Conservation (phyloP, 2,888 invertebrate species). For the Venustoraphidia nigricollis region DNA sequence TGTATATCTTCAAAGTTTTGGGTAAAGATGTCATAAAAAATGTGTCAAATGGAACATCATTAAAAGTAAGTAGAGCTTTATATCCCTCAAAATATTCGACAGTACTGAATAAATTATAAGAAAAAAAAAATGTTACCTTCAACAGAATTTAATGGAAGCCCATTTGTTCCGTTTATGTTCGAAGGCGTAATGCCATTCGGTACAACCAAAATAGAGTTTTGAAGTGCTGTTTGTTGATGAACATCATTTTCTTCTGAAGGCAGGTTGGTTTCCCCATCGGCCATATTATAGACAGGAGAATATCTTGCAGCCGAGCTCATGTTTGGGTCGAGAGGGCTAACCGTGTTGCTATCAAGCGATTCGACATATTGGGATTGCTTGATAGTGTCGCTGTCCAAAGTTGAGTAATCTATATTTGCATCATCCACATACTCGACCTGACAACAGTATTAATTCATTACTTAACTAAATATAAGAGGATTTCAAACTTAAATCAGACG, state of each 20-base stretch:
- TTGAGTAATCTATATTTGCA: not conserved
- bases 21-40: no score
- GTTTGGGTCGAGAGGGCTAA: conserved; percentile 29
- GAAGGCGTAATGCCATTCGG: not conserved
- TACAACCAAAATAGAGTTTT: conserved; percentile 22
- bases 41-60: no score
- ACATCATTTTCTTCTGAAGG: not conserved
- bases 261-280: conserved; percentile 18
- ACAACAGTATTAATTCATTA: not conserved
- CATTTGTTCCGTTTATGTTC: not conserved
- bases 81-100: no score
- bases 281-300: conserved; percentile 34
- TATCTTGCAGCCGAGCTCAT: conserved; percentile 43
- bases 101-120: no score
- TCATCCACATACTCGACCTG: conserved; percentile 27
- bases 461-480: no score
- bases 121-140: not conserved
- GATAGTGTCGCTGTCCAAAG: not conserved
- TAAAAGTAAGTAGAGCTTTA: no score
- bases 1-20: no score
- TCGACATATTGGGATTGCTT: not conserved
- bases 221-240: no score
- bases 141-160: conserved; percentile 1
- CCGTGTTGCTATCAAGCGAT: conserved; percentile 20
- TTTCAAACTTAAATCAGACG: not conserved